Base-by-base conservation (phyloP, 1,140 invertebrate genomes). In the Phymorhynchus buccinoides region DNA sequence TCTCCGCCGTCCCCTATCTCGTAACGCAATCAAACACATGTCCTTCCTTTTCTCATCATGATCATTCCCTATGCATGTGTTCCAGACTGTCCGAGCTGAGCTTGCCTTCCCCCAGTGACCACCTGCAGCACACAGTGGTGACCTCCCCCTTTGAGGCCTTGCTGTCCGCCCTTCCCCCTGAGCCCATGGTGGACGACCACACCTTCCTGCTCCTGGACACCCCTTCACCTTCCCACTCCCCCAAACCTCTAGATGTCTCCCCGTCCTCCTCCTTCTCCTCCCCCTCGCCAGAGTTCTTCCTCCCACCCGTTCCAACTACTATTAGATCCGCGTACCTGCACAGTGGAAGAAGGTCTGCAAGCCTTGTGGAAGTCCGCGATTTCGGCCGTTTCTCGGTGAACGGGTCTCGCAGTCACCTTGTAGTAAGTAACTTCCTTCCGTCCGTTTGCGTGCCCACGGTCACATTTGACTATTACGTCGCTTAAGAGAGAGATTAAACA, bases 121-220 rank as follows among this genome's bases (percentile, higher is more conserved):
- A 83, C 39, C 62, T 83, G 27, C n/a, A 71, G 62, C 62, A 56
- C 22, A 62, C 56, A n/a, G 52, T 30, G 30, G 18, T 83, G 4
- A 68, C 35, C n/a, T 71, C 66, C 27, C 66, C 81, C 37, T 30
- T 44, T 32, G 37, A 41, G 22, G 66, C 68, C 62, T 68, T 83
- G 3, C 37, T 22, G 3, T 66, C 66, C 22, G 42, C 81, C 7
- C 32, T 83, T 12, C 81, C 81, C 22, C 3, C 62, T 2, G 81
- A 83, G 39, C 81, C 81, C 41, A 73, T 71, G 81, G 81, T 83
- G 18, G 81, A 62, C 27, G 66, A 18, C 22, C 81, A 83, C 62
- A 71, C 56, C 1, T 83, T 83, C 71, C 68, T 84, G 18, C 12
- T 62, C 56, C 7, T 62, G 14, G 14, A 62, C 56, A 16, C 56